These are phyloP conservation scores for Odontothrips loti DNA, from an alignment of 2,888 invertebrate genomes.

Conservation along the genomic window DNA sequence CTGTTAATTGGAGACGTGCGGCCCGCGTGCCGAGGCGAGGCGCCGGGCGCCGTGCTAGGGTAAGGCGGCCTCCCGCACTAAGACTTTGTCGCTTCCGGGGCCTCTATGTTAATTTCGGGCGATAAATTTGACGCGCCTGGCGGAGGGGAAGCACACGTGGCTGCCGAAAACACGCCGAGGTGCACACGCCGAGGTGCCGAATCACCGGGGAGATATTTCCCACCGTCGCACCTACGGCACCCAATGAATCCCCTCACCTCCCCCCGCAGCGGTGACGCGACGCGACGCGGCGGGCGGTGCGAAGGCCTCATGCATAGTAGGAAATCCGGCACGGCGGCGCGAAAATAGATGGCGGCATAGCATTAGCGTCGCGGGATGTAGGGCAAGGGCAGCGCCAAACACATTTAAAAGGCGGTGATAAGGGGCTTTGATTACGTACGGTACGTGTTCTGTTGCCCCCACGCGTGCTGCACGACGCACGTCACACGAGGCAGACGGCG, in stretches of 20 bases:
- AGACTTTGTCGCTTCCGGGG: not conserved
- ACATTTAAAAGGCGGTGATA: constrained; percentile 4
- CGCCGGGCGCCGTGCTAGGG: not conserved
- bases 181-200: too few relatives aligned
- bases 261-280: too few relatives aligned
- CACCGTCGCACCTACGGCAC: too few relatives aligned
- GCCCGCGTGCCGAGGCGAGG: not conserved
- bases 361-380: not conserved
- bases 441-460: too few relatives aligned
- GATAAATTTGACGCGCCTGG: not conserved
- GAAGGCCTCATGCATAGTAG: too few relatives aligned
- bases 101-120: constrained; percentile 8
- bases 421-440: not conserved
- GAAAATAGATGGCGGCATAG: not conserved
- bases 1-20: not conserved
- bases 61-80: constrained; percentile 7
- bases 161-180: not conserved
- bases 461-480: too few relatives aligned
- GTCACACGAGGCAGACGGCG: too few relatives aligned
- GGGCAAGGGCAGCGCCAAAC: constrained; percentile 15
- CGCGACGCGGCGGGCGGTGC: too few relatives aligned
- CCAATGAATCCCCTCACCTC: too few relatives aligned
- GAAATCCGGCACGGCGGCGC: not conserved
- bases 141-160: not conserved
- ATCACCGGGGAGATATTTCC: too few relatives aligned